Conservation (phyloP, 2,113 vertebrate genomes). For the Thalassarche chlororhynchos region DNA sequence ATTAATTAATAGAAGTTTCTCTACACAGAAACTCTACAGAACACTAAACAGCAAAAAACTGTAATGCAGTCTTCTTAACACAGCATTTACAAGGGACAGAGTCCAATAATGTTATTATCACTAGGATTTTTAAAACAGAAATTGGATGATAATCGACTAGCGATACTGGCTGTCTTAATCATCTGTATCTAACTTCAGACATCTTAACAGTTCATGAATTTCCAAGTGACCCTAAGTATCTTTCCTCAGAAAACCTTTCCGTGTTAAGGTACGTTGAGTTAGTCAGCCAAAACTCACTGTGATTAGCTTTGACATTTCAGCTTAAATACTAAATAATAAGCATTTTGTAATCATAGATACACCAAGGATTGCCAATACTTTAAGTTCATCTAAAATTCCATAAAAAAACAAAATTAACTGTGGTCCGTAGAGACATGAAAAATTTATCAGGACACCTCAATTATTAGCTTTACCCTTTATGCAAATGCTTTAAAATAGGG, state of each 20-base stretch:
- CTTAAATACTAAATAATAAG: neutral
- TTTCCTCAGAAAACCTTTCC: neutral
- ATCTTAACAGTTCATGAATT: neutral
- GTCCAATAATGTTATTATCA: neutral
- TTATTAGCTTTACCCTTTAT: neutral
- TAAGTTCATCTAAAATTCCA: neutral
- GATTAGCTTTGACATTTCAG: neutral
- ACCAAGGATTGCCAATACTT: neutral
- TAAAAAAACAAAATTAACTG: neutral
- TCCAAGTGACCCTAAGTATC: neutral
- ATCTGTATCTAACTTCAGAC: neutral
- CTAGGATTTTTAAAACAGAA: neutral
- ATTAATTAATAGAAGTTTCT: neutral
- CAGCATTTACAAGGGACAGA: neutral
- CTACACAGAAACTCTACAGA: neutral
- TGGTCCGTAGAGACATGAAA: neutral
- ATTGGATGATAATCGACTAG: neutral
- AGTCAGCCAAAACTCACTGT: neutral
- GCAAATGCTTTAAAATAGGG: neutral
- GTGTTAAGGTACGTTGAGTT: neutral
- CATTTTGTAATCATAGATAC: neutral
- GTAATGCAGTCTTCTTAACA: neutral
- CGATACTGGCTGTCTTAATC: neutral
- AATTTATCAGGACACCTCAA: neutral
- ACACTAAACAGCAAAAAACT: neutral